These are phyloP conservation scores for Squalus acanthias DNA, from an alignment of 2,797 vertebrate genomes.

Conservation along the genomic window DNA sequence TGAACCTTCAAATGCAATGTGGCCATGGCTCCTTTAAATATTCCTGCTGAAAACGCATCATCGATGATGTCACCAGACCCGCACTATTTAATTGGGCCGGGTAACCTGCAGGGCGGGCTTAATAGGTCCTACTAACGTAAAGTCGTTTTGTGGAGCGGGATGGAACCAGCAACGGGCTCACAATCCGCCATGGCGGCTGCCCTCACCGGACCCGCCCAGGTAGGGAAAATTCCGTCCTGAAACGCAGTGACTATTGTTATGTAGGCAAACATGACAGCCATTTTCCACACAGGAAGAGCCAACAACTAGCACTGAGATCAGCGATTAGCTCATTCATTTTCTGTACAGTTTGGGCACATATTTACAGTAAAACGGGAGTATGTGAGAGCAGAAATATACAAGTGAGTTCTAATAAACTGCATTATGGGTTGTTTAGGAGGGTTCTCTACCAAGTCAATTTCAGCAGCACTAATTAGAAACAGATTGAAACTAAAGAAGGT, in stretches of 20 bases:
- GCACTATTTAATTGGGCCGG: too few species aligned
- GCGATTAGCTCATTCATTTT: neutral
- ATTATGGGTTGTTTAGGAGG: neutral
- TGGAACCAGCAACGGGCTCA: too few species aligned
- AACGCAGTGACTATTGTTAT: neutral
- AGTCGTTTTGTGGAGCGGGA: too few species aligned
- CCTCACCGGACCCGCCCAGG: too few species aligned
- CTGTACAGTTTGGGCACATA: neutral
- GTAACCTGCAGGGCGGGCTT: too few species aligned
- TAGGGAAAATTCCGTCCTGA: too few species aligned
- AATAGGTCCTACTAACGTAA: too few species aligned
- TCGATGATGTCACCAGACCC: too few species aligned
- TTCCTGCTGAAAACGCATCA: too few species aligned
- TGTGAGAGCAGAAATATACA: neutral
- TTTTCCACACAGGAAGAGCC: neutral
- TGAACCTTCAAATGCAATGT: too few species aligned
- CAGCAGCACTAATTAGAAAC: neutral
- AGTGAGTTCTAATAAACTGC: neutral
- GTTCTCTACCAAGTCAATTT: neutral
- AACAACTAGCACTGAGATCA: neutral
- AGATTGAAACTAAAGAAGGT: neutral
- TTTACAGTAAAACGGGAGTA: neutral
- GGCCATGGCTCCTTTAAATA: too few species aligned
- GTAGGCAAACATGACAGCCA: neutral
- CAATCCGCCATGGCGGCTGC: too few species aligned